Conservation (phyloP, 2,797 vertebrate genomes). For the Acanthurus leucopareius region DNA sequence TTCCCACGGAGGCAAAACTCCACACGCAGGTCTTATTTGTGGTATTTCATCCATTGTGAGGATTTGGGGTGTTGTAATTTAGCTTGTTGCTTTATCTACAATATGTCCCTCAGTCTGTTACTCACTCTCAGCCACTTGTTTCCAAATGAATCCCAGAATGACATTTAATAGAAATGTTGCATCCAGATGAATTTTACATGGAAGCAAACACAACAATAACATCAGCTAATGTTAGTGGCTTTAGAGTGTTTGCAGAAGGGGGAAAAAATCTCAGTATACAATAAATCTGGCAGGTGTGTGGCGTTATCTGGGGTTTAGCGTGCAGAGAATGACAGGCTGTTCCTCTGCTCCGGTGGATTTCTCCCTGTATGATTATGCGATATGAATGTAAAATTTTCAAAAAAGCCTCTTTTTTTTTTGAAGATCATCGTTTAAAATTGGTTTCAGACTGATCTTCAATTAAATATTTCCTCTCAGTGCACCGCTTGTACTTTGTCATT, state of each 20-base stretch:
- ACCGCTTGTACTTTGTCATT: too few species aligned
- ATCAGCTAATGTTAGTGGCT: not conserved
- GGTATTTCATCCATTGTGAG: constrained; percentile 33
- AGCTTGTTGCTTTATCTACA: not conserved
- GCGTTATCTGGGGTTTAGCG: not conserved
- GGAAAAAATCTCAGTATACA: not conserved
- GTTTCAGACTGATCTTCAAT: too few species aligned
- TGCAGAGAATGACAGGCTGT: not conserved
- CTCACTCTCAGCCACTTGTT: constrained; percentile 4
- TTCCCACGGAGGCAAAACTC: constrained; percentile 28
- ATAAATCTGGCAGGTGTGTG: constrained; percentile 9
- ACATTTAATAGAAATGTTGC: not conserved
- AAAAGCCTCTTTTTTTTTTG: not conserved
- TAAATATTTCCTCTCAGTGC: too few species aligned
- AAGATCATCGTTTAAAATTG: too few species aligned
- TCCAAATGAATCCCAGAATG: constrained; percentile 7
- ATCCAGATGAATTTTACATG: not conserved
- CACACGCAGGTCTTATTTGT: constrained; percentile 18
- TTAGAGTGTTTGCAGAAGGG: not conserved
- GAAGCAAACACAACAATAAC: not conserved
- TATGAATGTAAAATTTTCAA: not conserved
- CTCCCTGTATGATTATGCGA: not conserved
- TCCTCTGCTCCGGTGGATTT: not conserved
- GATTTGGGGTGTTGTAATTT: constrained; percentile 15
- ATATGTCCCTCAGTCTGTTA: not conserved